These are phyloP conservation scores for Scytalopus superciliaris DNA, from an alignment of 2,113 vertebrate species.

Conservation along the genomic window DNA sequence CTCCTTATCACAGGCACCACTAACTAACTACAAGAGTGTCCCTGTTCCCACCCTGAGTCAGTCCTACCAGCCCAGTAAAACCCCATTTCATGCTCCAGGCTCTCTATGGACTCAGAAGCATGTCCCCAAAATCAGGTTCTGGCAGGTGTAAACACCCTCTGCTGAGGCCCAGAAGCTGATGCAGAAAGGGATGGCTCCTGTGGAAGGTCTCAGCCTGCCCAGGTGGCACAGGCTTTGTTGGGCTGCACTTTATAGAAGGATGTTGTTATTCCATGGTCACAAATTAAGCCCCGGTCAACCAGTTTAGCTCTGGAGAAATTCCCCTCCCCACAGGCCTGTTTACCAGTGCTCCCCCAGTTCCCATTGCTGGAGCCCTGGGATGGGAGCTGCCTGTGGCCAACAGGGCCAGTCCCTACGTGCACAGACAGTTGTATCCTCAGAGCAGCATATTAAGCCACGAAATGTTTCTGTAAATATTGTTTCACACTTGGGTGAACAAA, in stretches of 20 bases:
- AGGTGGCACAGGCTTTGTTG: neutral
- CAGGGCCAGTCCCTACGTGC: rapidly evolving
- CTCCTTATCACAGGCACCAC: neutral
- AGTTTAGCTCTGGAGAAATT: neutral
- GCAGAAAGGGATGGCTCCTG: neutral
- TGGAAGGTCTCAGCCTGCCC: neutral
- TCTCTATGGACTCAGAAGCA: neutral
- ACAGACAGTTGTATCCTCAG: neutral
- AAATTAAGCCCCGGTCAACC: neutral
- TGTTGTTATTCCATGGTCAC: neutral
- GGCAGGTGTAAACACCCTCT: neutral
- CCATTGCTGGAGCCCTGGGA: neutral
- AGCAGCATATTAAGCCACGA: neutral
- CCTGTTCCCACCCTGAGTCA: rapidly evolving
- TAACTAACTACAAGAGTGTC: neutral
- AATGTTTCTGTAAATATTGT: conserved; percentile 54
- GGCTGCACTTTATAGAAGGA: neutral
- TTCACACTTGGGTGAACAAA: conserved; percentile 49
- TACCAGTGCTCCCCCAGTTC: neutral
- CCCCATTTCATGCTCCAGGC: neutral
- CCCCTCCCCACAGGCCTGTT: neutral
- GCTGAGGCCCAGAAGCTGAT: neutral
- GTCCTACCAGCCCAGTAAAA: neutral
- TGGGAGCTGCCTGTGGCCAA: neutral
- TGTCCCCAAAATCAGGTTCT: neutral